Evolutionary conservation across 2,797 vertebrate genomes (phyloP).

Genomic region (Tragelaphus eurycerus): DNA sequence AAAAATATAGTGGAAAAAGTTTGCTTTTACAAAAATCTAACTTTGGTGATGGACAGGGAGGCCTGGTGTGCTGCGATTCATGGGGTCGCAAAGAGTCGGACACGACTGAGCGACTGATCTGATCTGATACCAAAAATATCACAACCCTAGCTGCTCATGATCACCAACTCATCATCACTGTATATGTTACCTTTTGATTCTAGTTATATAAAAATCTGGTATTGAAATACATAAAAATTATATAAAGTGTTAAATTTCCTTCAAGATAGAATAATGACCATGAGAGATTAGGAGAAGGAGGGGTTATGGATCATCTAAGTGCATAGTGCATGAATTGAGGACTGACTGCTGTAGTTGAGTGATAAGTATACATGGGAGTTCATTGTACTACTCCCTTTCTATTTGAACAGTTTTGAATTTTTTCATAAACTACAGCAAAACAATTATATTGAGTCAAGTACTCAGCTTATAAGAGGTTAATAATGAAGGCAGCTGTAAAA

Average conservation of each 20-base stretch:
- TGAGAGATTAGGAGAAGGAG: background rate
- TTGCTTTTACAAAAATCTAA: conserved; percentile 16
- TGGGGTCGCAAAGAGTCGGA: no score
- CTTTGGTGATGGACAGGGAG: background rate
- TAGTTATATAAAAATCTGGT: background rate
- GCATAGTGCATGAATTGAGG: background rate
- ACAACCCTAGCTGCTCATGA: background rate
- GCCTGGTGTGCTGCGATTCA: no score
- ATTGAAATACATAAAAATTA: background rate
- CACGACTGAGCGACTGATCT: no score
- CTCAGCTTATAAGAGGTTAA: background rate
- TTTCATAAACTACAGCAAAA: background rate
- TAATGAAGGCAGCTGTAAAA: background rate
- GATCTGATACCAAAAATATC: background rate
- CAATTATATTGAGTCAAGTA: background rate
- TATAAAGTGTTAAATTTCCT: background rate
- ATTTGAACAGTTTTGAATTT: background rate
- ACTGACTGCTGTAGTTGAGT: background rate
- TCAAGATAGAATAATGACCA: conserved; percentile 27
- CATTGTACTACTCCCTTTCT: background rate
- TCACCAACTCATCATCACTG: background rate
- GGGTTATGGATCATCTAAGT: background rate
- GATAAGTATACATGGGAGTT: background rate
- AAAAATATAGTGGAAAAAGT: background rate
- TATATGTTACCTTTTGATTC: background rate